These are phyloP conservation scores for Notothenia rossii DNA, from an alignment of 2,113 vertebrate genomes.

Conservation along the genomic window DNA sequence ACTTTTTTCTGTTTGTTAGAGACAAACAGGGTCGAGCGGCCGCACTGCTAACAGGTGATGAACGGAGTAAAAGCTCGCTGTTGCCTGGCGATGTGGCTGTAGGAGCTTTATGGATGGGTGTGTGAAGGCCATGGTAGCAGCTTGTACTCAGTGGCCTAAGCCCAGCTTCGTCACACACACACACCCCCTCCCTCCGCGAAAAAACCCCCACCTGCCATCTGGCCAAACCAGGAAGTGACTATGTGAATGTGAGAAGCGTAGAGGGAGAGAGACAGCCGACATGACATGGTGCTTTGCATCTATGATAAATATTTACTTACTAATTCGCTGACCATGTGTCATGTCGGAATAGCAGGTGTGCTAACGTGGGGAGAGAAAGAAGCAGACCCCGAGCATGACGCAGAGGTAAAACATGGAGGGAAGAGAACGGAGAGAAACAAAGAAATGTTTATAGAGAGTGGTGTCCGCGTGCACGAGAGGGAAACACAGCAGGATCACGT, in stretches of 20 bases:
- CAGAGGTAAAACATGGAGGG: slow-evolving; percentile 40
- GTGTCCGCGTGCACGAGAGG: slow-evolving; percentile 23
- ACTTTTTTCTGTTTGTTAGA: no score
- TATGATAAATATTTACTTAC: slow-evolving; percentile 77
- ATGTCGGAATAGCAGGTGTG: slow-evolving; percentile 36
- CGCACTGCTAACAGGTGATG: slow-evolving; percentile 15
- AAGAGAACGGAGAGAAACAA: slow-evolving; percentile 29
- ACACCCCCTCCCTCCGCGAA: slow-evolving; percentile 46
- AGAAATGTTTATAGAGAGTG: slow-evolving; percentile 37
- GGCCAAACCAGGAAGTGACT: slow-evolving; percentile 71
- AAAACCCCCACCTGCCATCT: slow-evolving; percentile 77
- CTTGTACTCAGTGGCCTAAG: slow-evolving; percentile 68
- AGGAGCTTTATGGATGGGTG: slow-evolving; percentile 53
- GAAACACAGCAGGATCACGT: slow-evolving; percentile 45
- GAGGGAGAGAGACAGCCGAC: slow-evolving; percentile 33
- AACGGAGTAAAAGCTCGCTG: slow-evolving; percentile 26
- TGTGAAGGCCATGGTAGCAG: slow-evolving; percentile 68
- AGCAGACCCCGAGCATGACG: slow-evolving; percentile 20
- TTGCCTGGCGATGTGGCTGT: slow-evolving; percentile 63
- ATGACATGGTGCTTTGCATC: slow-evolving; percentile 61
- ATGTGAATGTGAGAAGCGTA: slow-evolving; percentile 26
- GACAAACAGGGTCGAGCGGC: neutral
- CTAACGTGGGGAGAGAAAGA: neutral
- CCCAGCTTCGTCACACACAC: slow-evolving; percentile 47
- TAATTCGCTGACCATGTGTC: slow-evolving; percentile 63